These are phyloP conservation scores for Drosophila neonasuta DNA, from an alignment of 2,888 invertebrate species.

Conservation along the genomic window DNA sequence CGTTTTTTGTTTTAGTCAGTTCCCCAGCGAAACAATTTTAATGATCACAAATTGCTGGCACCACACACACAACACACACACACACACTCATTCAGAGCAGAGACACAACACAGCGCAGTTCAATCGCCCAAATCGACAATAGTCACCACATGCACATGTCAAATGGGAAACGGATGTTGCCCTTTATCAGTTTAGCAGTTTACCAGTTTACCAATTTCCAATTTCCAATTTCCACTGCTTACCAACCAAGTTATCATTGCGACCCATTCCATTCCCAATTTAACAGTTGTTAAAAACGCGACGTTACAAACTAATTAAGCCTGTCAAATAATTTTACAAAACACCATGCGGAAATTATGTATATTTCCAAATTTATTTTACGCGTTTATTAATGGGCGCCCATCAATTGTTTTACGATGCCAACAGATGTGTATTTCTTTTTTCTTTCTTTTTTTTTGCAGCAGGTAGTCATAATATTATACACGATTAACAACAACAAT, in stretches of 20 bases:
- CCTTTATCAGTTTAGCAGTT: conserved; percentile 44
- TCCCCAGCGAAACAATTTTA: conserved; percentile 66
- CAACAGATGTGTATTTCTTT: conserved; percentile 30
- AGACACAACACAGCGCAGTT: conserved; percentile 32
- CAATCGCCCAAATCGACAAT: conserved; percentile 47
- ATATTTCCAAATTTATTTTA: conserved; percentile 24
- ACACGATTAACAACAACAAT: too few relatives aligned
- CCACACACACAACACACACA: conserved; percentile 26
- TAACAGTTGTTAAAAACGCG: conserved; percentile 24
- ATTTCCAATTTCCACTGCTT: conserved; percentile 1
- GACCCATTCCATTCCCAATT: conserved; percentile 8
- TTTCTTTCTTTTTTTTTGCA: too few relatives aligned
- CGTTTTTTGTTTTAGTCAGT: conserved; percentile 31
- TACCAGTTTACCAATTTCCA: conserved; percentile 26
- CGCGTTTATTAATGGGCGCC: conserved; percentile 46
- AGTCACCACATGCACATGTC: conserved; percentile 52
- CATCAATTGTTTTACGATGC: conserved; percentile 8
- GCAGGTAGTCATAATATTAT: too few relatives aligned
- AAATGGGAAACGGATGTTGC: conserved; percentile 65
- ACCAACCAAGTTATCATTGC: conserved; percentile 12
- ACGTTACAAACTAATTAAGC: conserved; percentile 52
- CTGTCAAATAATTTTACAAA: conserved; percentile 53
- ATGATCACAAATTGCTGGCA: conserved; percentile 70
- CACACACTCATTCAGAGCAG: conserved; percentile 9
- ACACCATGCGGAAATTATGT: conserved; percentile 42